These are phyloP conservation scores for Hirtodrosophila duncani DNA, from an alignment of 2,888 invertebrate genomes.

Conservation along the genomic window DNA sequence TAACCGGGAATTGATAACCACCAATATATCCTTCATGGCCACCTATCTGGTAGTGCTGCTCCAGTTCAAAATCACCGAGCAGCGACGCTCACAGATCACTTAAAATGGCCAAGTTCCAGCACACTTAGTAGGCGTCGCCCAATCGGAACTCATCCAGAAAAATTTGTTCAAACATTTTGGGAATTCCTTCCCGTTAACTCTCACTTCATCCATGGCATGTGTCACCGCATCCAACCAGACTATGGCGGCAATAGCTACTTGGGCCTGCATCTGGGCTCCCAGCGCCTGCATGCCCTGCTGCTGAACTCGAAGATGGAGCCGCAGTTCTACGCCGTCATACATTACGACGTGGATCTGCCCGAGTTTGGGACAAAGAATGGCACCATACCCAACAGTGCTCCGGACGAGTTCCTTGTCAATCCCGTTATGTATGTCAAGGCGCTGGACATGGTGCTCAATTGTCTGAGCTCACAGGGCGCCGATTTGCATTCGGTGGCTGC, in stretches of 20 bases:
- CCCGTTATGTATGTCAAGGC: slow-evolving; percentile 97
- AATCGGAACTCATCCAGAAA: not conserved
- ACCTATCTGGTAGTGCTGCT: slow-evolving; percentile 86
- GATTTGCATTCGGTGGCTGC: slow-evolving; percentile 88
- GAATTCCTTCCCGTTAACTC: too few species aligned
- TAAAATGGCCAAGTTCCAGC: too few species aligned
- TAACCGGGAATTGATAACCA: slow-evolving; percentile 84
- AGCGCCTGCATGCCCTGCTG: slow-evolving; percentile 89
- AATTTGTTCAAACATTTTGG: not conserved
- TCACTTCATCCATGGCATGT: slow-evolving; percentile 30
- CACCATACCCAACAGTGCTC: slow-evolving; percentile 75
- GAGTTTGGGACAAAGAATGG: slow-evolving; percentile 84
- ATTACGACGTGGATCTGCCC: slow-evolving; percentile 92
- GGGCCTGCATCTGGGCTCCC: slow-evolving; percentile 40
- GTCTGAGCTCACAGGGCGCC: slow-evolving; percentile 86
- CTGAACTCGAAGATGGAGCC: slow-evolving; percentile 85
- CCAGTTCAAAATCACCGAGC: slow-evolving; percentile 84
- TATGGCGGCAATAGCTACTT: slow-evolving; percentile 37
- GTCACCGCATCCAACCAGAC: slow-evolving; percentile 26
- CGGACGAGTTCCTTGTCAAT: slow-evolving; percentile 81
- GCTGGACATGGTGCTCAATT: slow-evolving; percentile 90
- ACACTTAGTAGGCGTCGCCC: not conserved
- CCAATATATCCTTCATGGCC: slow-evolving; percentile 85
- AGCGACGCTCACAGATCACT: slow-evolving; percentile 45
- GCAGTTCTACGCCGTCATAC: slow-evolving; percentile 86